Percentiles rank a stretch among this genome's conserved stretches.
Evolutionary conservation across 2,888 invertebrate species (phyloP).

Genomic region (Drosophila kambysellisi): DNA sequence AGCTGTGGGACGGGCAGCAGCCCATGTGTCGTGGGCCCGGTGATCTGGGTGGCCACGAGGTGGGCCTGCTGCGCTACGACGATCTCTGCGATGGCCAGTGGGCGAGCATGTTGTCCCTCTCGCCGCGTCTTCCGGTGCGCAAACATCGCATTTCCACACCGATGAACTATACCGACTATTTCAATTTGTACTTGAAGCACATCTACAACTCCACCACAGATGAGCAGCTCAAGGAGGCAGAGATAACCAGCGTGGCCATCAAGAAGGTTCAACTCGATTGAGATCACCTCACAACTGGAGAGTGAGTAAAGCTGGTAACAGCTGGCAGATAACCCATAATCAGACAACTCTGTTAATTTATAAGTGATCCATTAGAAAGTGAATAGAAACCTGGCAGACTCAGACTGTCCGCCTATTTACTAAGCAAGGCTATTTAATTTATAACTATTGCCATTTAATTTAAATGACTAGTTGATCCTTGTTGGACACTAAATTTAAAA

Average conservation of each 20-base stretch:
- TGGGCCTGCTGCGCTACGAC: slow-evolving; percentile 87
- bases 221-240: slow-evolving; percentile 72
- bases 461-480: no score
- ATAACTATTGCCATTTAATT: no score
- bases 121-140: slow-evolving; percentile 84
- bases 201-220: slow-evolving; percentile 81
- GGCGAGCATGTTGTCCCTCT: slow-evolving; percentile 88
- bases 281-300: not conserved
- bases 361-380: no score
- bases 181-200: slow-evolving; percentile 84
- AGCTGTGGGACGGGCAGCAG: slow-evolving; percentile 86
- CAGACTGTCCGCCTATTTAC: no score
- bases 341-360: not conserved
- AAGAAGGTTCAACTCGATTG: slow-evolving; percentile 68
- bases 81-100: slow-evolving; percentile 90
- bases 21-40: slow-evolving; percentile 87
- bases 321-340: not conserved
- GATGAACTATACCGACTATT: slow-evolving; percentile 84
- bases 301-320: not conserved
- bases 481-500: no score
- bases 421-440: no score
- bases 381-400: no score
- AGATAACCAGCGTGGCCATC: slow-evolving; percentile 72
- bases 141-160: slow-evolving; percentile 84
- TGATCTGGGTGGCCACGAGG: slow-evolving; percentile 86